Conservation (phyloP, 2,888 invertebrate species). For the Geophilus truncorum region DNA sequence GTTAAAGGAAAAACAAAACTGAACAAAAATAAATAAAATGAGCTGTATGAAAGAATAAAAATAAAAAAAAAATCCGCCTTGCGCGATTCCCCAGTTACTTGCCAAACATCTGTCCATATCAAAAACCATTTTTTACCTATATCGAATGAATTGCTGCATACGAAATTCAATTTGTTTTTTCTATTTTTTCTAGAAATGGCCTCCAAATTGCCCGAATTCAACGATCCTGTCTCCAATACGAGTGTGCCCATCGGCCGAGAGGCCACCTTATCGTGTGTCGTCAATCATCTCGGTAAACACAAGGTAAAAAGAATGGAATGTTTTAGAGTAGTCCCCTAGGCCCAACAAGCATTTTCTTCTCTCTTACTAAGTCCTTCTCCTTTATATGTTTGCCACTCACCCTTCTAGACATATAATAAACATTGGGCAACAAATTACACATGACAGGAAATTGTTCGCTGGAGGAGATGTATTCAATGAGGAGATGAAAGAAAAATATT, state of each 20-base stretch:
- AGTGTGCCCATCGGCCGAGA: conserved; percentile 2
- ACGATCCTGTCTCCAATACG: not conserved
- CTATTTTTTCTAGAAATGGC: not conserved
- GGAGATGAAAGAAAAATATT: not conserved
- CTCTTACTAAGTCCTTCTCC: not conserved
- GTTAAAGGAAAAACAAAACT: too few species aligned
- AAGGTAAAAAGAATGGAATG: conserved; percentile 3
- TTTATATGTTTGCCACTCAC: not conserved
- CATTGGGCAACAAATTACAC: not conserved
- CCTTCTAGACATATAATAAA: not conserved
- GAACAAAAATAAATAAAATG: too few species aligned
- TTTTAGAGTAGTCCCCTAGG: not conserved
- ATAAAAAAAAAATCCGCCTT: not conserved
- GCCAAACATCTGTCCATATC: not conserved
- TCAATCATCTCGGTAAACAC: conserved; percentile 18
- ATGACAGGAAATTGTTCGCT: not conserved
- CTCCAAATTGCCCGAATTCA: not conserved
- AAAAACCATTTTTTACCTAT: not conserved
- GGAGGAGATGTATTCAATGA: not conserved
- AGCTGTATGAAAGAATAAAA: not conserved
- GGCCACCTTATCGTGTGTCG: conserved; percentile 9
- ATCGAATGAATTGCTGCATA: not conserved
- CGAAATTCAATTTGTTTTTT: not conserved
- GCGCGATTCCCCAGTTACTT: not conserved
- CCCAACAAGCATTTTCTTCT: not conserved